These are phyloP conservation scores for Brienomyrus longianalis DNA, from an alignment of 2,113 vertebrate species.

Conservation along the genomic window DNA sequence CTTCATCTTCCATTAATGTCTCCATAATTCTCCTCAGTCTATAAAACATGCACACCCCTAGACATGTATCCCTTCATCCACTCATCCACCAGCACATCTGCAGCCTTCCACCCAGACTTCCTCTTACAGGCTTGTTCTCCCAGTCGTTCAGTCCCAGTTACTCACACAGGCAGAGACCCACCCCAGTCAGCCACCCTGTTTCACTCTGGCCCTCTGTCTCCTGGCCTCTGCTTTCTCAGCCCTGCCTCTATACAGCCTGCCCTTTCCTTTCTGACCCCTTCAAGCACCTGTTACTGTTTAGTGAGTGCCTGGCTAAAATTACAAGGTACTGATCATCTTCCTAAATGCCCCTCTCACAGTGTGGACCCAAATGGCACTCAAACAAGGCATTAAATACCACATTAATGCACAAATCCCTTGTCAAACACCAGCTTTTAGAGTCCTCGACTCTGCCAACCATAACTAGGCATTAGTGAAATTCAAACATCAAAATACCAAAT, in stretches of 20 bases:
- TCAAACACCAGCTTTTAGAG: neutral
- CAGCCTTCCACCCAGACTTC: neutral
- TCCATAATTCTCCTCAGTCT: neutral
- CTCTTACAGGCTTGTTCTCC: neutral
- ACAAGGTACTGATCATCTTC: neutral
- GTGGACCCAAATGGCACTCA: neutral
- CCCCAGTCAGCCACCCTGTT: constrained; percentile 9
- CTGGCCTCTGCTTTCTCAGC: neutral
- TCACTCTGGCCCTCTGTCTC: neutral
- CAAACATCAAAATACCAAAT: neutral
- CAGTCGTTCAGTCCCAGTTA: constrained; percentile 4
- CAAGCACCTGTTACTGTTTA: neutral
- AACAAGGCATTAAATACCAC: neutral
- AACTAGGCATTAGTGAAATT: neutral
- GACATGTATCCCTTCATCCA: neutral
- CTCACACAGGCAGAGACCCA: constrained; percentile 22
- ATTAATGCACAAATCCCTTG: neutral
- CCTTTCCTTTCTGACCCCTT: neutral
- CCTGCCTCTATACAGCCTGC: neutral
- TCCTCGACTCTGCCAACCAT: neutral
- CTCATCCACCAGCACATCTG: neutral
- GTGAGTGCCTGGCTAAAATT: neutral
- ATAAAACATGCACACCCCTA: neutral
- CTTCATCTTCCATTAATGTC: neutral
- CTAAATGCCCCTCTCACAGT: neutral